Conservation (phyloP, 2,888 invertebrate species). For the Chymomyza caudatula region DNA sequence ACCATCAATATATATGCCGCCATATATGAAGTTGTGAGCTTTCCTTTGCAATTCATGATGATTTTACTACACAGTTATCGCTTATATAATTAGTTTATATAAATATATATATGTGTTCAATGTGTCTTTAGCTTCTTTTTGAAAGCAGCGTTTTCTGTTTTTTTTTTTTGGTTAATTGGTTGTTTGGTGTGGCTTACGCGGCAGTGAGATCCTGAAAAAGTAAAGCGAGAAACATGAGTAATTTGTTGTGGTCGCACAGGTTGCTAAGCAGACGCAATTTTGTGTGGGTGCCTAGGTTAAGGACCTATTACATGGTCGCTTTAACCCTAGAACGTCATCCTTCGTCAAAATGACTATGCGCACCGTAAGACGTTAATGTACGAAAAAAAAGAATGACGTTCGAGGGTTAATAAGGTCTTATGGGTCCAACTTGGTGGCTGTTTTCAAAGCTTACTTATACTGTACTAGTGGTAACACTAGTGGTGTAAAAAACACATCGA, state of each 20-base stretch:
- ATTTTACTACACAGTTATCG: background rate
- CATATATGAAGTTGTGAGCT: background rate
- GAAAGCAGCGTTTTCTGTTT: background rate
- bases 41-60: background rate
- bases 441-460: too few relatives aligned
- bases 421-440: too few relatives aligned
- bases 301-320: background rate
- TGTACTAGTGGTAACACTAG: too few relatives aligned
- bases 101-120: background rate
- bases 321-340: too few relatives aligned
- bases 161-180: conserved; percentile 1
- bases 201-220: background rate
- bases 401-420: too few relatives aligned
- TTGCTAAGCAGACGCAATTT: background rate
- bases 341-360: too few relatives aligned
- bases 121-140: background rate
- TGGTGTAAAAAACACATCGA: too few relatives aligned
- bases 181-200: conserved; percentile 1
- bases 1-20: background rate
- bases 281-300: background rate
- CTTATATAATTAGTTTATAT: conserved; percentile 10
- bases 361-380: too few relatives aligned
- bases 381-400: too few relatives aligned
- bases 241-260: background rate
- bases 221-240: background rate